A percentile compares a stretch with the other conserved stretches of the same genome.
phyloP scores from a whole-genome alignment of 1,140 invertebrate genomes.

The Drosophila nannoptera region DNA sequence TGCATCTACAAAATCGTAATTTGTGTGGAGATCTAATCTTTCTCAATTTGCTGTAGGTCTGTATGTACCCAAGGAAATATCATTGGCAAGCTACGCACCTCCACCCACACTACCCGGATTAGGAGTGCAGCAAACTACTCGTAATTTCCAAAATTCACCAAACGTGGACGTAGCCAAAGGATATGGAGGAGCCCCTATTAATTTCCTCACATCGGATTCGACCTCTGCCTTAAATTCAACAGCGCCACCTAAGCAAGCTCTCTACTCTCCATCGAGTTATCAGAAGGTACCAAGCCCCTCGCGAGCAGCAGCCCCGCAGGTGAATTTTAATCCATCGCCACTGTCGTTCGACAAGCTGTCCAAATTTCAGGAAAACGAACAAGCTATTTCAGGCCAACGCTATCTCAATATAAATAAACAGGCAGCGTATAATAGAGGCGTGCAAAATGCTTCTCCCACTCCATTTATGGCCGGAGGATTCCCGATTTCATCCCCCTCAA shows the following conservation, averaged over 20 bases:
- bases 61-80: conserved; percentile 75
- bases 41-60: conserved; percentile 43
- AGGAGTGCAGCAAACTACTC: not conserved
- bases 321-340: conserved; percentile 68
- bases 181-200: not conserved
- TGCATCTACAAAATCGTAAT: too few species aligned
- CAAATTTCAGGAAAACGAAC: conserved; percentile 57
- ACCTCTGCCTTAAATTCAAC: conserved; percentile 7
- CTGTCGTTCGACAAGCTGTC: conserved; percentile 67
- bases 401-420: conserved; percentile 23
- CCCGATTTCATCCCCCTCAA: conserved; percentile 25
- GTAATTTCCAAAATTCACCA: not conserved
- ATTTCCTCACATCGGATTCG: conserved; percentile 33
- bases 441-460: conserved; percentile 52
- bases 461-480: conserved; percentile 37
- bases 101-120: conserved; percentile 27
- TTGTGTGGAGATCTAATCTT: conserved; percentile 1
- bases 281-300: conserved; percentile 26
- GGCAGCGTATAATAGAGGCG: conserved; percentile 9
- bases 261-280: conserved; percentile 40
- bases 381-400: conserved; percentile 15
- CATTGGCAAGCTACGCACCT: conserved; percentile 69
- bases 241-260: conserved; percentile 36
- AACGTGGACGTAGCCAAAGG: conserved; percentile 5
- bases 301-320: conserved; percentile 19